Conservation (phyloP, 2,113 vertebrate species). For the Pseudorectes ferrugineus region DNA sequence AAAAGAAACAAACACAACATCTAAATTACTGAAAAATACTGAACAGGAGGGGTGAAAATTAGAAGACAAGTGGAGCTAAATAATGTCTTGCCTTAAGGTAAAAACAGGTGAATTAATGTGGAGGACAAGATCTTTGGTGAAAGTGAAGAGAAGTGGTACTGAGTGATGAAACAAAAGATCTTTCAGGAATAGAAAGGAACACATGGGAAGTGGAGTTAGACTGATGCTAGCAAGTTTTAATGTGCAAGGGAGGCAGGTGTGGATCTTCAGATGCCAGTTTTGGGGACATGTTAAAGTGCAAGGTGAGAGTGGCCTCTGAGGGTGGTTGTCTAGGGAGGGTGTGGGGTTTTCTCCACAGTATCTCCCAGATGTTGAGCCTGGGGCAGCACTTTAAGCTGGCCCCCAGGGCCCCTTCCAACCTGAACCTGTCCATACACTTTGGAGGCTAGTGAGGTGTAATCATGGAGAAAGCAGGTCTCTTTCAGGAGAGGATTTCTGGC, state of each 20-base stretch:
- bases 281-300: background rate
- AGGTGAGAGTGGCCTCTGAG: background rate
- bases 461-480: background rate
- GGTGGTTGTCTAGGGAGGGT: background rate
- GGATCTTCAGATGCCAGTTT: background rate
- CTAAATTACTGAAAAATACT: background rate
- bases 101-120: background rate
- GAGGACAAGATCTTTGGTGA: background rate
- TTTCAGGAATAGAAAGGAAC: background rate
- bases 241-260: background rate
- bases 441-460: background rate
- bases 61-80: background rate
- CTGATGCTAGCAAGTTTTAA: background rate
- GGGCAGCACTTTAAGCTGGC: accelerated
- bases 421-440: accelerated
- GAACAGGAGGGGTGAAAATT: background rate
- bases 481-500: no score
- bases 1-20: background rate
- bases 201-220: background rate
- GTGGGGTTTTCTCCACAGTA: background rate
- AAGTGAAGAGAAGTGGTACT: background rate
- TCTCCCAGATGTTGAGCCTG: background rate
- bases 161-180: background rate
- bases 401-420: background rate
- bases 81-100: background rate